Evolutionary conservation across 1,140 invertebrate species (phyloP), one percentile per base, ranked within the genome.

Genomic region (Drosophila grimshawi): DNA sequence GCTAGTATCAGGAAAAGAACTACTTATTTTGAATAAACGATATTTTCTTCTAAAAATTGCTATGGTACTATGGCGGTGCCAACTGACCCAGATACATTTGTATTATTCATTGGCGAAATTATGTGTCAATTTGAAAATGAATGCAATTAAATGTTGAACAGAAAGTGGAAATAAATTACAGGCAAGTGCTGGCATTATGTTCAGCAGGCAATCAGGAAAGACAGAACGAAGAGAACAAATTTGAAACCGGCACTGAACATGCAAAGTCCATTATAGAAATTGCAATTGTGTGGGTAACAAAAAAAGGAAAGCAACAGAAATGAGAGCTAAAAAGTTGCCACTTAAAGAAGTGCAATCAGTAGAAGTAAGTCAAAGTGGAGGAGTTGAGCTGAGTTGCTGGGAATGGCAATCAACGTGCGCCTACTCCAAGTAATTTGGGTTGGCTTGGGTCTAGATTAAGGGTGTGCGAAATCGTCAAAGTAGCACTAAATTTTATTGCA

Each of bases 281-380:
- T 80, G 73, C 73, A 80, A 74, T 80, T 64, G 74, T 85, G 73
- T 76, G 64, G 71, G 49, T 46, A 61, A 62, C 48, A 63, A 72
- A 52, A 56, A 70, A 48, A 67, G 41, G 4, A 32, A 33, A 55
- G 41, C 61, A 52, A 35, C 3, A 8, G 10, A 43, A 43, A 43
- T 43, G 59, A 69, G 59, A 77, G 63, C 56, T 7, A 77, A 68
- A 76, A 79, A 63, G 76, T 86, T 86, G 71, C 67, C 76, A 86
- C 83, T 86, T 79, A 86, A 86, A 82, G 76, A 86, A 86, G 76
- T 88, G 83, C 83, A 86, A 86, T 88, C 79, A 86, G 67, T 66
- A 74, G 76, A 80, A 86, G 79, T 86, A 81, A 86, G 82, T 81
- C 82, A 71, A 82, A 82, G 76, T 52, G 56, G 45, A 75, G 45